phyloP scores from a whole-genome alignment of 2,888 invertebrate species.

The Plebejus anna region DNA sequence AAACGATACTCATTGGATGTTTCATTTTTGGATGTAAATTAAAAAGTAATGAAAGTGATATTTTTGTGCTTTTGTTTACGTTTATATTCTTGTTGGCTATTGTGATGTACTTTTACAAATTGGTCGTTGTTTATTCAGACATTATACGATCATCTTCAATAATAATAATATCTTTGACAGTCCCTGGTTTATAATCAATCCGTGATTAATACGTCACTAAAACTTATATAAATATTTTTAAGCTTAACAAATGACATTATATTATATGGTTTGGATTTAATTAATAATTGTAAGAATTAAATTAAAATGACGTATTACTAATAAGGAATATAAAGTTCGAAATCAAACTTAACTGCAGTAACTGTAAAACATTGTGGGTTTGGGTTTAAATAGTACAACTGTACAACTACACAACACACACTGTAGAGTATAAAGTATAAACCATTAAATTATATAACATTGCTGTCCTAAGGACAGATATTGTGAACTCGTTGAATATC shows the following conservation, averaged over 20 bases:
- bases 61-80: neutral
- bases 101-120: neutral
- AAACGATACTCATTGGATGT: constrained; percentile 24
- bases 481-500: neutral
- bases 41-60: constrained; percentile 20
- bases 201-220: neutral
- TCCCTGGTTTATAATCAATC: too few species aligned
- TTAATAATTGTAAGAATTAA: neutral
- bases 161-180: neutral
- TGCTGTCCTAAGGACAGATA: neutral
- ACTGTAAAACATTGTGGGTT: constrained; percentile 4
- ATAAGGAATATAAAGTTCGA: neutral
- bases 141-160: neutral
- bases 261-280: neutral
- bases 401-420: neutral
- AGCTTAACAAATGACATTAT: too few species aligned
- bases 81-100: neutral
- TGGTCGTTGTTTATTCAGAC: neutral
- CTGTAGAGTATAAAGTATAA: neutral
- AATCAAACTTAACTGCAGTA: neutral
- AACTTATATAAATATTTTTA: neutral
- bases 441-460: neutral
- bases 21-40: constrained; percentile 21
- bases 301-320: neutral
- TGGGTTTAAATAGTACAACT: neutral